Percentiles rank a stretch among this genome's conserved stretches.
Conservation (phyloP, 2,113 vertebrate genomes). For the Phoxinus phoxinus region DNA sequence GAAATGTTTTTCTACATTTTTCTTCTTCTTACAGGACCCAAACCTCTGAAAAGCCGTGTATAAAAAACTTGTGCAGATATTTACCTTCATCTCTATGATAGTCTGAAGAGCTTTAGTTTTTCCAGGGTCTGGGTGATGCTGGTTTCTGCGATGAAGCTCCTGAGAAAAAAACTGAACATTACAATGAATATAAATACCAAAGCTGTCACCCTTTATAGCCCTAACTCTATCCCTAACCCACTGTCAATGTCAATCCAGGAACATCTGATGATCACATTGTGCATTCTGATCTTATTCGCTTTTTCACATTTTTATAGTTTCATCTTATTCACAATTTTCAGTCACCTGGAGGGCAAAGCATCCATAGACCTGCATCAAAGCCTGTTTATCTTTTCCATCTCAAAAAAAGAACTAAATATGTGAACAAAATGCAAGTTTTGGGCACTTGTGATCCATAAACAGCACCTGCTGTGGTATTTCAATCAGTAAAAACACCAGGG, state of each 20-base stretch:
- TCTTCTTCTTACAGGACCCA: background rate
- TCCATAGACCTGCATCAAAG: too few species aligned
- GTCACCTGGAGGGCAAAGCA: too few species aligned
- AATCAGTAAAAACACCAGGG: too few species aligned
- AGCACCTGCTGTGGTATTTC: too few species aligned
- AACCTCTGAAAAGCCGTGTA: background rate
- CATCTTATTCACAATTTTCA: background rate
- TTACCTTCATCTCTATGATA: constrained; percentile 98
- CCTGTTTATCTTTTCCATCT: too few species aligned
- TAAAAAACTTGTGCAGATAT: constrained; percentile 10
- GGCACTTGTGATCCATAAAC: too few species aligned
- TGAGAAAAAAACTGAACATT: constrained; percentile 68
- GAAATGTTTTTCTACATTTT: background rate
- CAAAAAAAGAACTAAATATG: too few species aligned
- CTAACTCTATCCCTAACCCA: background rate
- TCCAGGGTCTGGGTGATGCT: constrained; percentile 92
- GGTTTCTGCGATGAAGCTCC: constrained; percentile 95
- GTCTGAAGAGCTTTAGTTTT: constrained; percentile 99
- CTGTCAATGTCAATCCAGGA: background rate
- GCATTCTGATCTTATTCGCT: background rate
- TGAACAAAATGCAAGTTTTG: too few species aligned
- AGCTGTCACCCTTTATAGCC: background rate
- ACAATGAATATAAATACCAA: background rate
- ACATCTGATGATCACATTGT: background rate
- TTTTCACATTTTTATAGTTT: background rate